Evolutionary conservation across 1,140 invertebrate species (phyloP).

Genomic region (Heliconius hermathena): DNA sequence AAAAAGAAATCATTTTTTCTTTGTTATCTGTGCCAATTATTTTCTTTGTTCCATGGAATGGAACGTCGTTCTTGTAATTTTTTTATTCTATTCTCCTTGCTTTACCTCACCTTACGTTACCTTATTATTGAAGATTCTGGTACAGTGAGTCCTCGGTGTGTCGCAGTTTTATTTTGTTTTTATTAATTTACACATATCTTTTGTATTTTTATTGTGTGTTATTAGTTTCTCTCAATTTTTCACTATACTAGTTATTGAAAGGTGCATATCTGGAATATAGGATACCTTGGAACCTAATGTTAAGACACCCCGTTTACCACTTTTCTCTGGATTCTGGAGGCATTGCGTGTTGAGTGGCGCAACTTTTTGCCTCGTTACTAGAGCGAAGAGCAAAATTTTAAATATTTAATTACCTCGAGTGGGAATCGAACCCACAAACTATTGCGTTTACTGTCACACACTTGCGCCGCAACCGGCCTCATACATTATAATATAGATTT

Average conservation of each 20-base stretch:
- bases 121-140: conserved; percentile 15
- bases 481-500: background rate
- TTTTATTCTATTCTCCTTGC: conserved; percentile 10
- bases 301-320: too few species aligned
- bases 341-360: too few species aligned
- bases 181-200: background rate
- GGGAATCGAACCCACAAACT: too few species aligned
- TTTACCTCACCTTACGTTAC: background rate
- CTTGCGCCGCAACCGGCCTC: too few species aligned
- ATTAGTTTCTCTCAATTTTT: background rate
- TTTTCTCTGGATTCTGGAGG: too few species aligned
- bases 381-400: too few species aligned
- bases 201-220: background rate
- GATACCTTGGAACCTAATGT: too few species aligned
- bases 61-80: conserved; percentile 17
- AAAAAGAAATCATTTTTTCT: conserved; percentile 35
- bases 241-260: too few species aligned
- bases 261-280: too few species aligned
- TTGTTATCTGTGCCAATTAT: conserved; percentile 33
- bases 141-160: background rate
- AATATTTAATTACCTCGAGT: too few species aligned
- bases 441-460: too few species aligned
- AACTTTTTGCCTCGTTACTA: too few species aligned
- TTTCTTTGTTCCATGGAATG: conserved; percentile 1
- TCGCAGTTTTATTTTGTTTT: background rate